Percentiles rank a stretch among this genome's conserved stretches.
phyloP scores from a whole-genome alignment of 2,888 invertebrate genomes.

The Pachydiplax longipennis region DNA sequence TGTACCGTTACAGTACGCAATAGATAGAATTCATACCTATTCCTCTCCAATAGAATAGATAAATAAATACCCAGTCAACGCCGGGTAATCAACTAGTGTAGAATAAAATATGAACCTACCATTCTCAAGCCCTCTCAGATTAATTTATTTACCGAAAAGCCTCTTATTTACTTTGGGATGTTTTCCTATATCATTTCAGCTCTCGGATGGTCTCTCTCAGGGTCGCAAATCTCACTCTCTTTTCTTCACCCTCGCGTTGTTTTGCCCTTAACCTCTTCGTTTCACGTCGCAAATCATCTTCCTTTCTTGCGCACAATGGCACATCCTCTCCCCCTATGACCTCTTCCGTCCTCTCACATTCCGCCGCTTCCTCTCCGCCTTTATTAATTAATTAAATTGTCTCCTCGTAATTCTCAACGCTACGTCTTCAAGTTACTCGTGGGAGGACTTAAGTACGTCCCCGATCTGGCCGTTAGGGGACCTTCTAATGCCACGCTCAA shows the following conservation, averaged over 20 bases:
- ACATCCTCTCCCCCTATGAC: neutral
- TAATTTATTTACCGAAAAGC: too few species aligned
- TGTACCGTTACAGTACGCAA: too few species aligned
- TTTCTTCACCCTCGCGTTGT: neutral
- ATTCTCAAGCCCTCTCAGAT: too few species aligned
- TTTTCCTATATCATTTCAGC: too few species aligned
- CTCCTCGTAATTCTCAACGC: conserved; percentile 9
- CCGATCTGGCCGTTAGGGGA: neutral
- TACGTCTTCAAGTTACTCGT: neutral
- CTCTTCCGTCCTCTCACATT: neutral
- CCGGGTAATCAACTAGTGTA: too few species aligned
- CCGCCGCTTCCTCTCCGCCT: neutral
- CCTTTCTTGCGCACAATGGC: neutral
- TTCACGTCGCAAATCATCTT: neutral
- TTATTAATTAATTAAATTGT: conserved; percentile 41
- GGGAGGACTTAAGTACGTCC: neutral
- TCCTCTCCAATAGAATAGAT: too few species aligned
- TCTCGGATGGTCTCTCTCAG: neutral
- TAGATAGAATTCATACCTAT: too few species aligned
- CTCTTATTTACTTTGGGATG: too few species aligned
- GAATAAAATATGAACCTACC: too few species aligned
- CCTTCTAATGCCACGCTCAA: neutral
- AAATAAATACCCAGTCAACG: too few species aligned
- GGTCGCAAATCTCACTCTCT: neutral
- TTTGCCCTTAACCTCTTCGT: neutral